A percentile compares a stretch with the other conserved stretches of the same genome.
phyloP scores from a whole-genome alignment of 2,888 invertebrate species.

The Cosmorhoe ocellata region DNA sequence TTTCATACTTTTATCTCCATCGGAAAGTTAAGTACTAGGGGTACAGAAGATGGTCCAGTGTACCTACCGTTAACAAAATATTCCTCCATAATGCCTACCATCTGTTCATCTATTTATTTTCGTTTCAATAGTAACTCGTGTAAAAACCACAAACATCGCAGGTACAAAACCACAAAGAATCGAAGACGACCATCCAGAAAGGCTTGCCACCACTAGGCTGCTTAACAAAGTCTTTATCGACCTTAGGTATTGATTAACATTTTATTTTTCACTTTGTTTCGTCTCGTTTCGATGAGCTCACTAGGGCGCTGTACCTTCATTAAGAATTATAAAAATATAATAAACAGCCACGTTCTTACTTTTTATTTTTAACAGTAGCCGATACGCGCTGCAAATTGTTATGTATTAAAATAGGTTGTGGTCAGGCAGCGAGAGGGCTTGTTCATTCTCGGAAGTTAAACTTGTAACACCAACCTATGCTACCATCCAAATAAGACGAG shows the following conservation, averaged over 20 bases:
- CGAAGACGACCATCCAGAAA: too few species aligned
- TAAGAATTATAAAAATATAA: constrained; percentile 74
- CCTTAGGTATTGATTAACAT: constrained; percentile 14
- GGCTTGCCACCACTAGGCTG: background rate
- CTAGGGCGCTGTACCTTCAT: constrained; percentile 47
- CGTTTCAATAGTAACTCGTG: too few species aligned
- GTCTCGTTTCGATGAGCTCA: constrained; percentile 6
- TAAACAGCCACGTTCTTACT: constrained; percentile 43
- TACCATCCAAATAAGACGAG: too few species aligned
- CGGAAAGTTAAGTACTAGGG: too few species aligned
- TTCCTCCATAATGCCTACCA: too few species aligned
- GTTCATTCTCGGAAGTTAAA: background rate
- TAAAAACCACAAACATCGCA: too few species aligned
- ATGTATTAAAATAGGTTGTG: constrained; percentile 41
- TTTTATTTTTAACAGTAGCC: constrained; percentile 53
- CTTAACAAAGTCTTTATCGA: background rate
- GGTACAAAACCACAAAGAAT: too few species aligned
- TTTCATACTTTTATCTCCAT: too few species aligned
- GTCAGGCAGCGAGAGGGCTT: constrained; percentile 32
- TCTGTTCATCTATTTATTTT: too few species aligned
- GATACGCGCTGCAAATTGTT: constrained; percentile 58
- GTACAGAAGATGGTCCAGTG: too few species aligned
- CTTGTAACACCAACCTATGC: too few species aligned
- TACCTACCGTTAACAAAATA: too few species aligned
- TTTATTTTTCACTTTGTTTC: constrained; percentile 14